Evolutionary conservation across 1,140 invertebrate species (phyloP), one percentile per base, ranked within the genome.

Genomic region (Pseudomyrmex concolor): DNA sequence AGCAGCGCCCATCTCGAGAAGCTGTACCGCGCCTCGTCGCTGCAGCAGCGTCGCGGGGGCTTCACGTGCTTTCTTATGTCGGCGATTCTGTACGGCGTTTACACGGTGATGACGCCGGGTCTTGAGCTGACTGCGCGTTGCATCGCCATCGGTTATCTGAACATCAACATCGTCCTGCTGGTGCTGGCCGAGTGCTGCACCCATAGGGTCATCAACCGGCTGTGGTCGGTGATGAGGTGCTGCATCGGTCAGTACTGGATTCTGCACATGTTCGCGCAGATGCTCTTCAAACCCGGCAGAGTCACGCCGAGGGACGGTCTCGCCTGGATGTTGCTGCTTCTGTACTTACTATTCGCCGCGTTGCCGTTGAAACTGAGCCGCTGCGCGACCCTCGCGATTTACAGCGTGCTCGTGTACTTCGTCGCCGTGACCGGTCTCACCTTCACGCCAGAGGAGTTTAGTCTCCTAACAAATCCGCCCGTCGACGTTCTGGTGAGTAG

Each of bases 271-370:
- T 92, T 96, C 17, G 92, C 94, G 57, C 94, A 95, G 82, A 91
- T 96, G 71, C 95, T 95, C 84, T 90, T 96, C 72, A 95, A 95
- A 89, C 85, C 91, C 43, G 92, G 93, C 74, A 95, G 95, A 57
- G 94, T 95, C 83, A 95, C 94, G 48, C 94, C 94, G 22, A 92
- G 95, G 67, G 95, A 96, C 84, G 94, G 95, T 62, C 94, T 98
- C 0, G 97, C 96, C 25, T 98, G 97, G 97, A 95, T 97, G 17
- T 93, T 98, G 59, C 93, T 98, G n/a, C 92, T 97, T 66, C 96
- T 97, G 83, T 98, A 98, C 90, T 95, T 98, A n/a, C 96, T 97
- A n/a, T 96, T 97, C 91, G 97, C 97, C 51, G 97, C 97, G 1
- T 91, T 98, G 81, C 97, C 98, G 0, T 94, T 98, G 60, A 95